Base-by-base conservation (phyloP, 2,888 invertebrate genomes). In the Diloba caeruleocephala region DNA sequence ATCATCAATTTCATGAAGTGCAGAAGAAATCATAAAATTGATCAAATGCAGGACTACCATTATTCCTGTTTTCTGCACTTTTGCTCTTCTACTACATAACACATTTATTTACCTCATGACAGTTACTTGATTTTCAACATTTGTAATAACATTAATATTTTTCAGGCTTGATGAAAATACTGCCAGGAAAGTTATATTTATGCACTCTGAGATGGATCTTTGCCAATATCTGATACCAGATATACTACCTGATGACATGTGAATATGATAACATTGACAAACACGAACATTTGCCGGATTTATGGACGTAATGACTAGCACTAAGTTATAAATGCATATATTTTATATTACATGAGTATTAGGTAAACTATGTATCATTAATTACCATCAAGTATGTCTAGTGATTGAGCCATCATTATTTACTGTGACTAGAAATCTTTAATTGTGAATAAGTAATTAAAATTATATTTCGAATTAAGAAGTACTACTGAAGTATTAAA, bases 171-270 rank as follows among this genome's bases (percentile, higher is more conserved):
- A 97, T 81, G 96, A 97, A 76, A 96, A 96, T 65, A 97, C 97
- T 19, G 95, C 96, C 17, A 95, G 95, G 56, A 97, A 97, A 90
- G 96, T 97, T 6, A 94, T 94, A 48, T 96, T 97, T 87, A 95
- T 96, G 2, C 94, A 88, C 77, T 95, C 95, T 10, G 96, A 96
- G 76, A 94, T 94, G 82, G 96, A 96, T 57, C 91, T 97, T 29
- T 96, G 96, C 85, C 94, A 95, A 74, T 96, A 96, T 86, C 87
- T 97, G 67, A 96, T 97, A 91, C 97, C 97, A 12, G 97, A 97
- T 81, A 96, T 97, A 78, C 88, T 97, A 71, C 97, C 97, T 46
- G 94, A 94, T 28, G 95, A 96, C 84, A 95, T 96, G 88, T 96
- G 89, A 92, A 54, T 10, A 50, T 46, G 55, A 48, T 29, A 57